A percentile compares a stretch with the other conserved stretches of the same genome.
Evolutionary conservation across 1,140 invertebrate genomes (phyloP).

Genomic region (Dufourea novaeangliae): DNA sequence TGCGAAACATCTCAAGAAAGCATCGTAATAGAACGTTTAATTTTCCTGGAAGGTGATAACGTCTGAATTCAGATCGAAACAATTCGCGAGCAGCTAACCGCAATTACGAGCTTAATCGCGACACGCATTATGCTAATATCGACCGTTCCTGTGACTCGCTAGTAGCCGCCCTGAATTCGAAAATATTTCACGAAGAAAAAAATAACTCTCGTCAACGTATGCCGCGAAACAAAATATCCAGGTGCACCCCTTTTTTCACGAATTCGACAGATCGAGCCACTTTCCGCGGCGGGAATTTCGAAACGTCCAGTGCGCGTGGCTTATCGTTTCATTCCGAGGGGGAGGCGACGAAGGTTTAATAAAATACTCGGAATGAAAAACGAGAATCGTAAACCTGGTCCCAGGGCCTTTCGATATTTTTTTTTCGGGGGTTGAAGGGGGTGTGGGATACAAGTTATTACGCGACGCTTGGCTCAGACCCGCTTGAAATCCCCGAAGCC

Average conservation of each 20-base stretch:
- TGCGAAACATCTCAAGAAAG: not conserved
- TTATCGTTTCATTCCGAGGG: conserved; percentile 29
- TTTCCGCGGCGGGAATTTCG: not conserved
- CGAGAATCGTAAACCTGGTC: conserved; percentile 56
- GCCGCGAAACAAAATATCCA: too few relatives aligned
- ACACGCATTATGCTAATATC: conserved; percentile 79
- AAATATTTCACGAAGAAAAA: conserved; percentile 67
- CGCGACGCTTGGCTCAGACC: conserved; percentile 65
- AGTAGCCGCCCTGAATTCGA: conserved; percentile 73
- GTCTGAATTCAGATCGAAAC: conserved; percentile 73
- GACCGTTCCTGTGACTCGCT: conserved; percentile 54
- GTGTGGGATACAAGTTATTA: conserved; percentile 66
- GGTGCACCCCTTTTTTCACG: too few relatives aligned
- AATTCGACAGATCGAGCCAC: too few relatives aligned
- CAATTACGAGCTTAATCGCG: conserved; percentile 80
- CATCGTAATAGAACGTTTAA: conserved; percentile 25
- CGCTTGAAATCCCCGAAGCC: conserved; percentile 77
- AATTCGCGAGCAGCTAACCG: conserved; percentile 78
- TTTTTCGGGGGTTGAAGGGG: conserved; percentile 13
- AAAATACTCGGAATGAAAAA: conserved; percentile 64
- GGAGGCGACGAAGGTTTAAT: conserved; percentile 46
- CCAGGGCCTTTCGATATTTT: conserved; percentile 61
- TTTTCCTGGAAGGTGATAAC: conserved; percentile 48
- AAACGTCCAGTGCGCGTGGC: not conserved
- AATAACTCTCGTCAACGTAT: conserved; percentile 5